Evolutionary conservation across 2,888 invertebrate species (phyloP), one percentile per base, ranked within the genome.

Genomic region (Hydroisotoma schaefferi): DNA sequence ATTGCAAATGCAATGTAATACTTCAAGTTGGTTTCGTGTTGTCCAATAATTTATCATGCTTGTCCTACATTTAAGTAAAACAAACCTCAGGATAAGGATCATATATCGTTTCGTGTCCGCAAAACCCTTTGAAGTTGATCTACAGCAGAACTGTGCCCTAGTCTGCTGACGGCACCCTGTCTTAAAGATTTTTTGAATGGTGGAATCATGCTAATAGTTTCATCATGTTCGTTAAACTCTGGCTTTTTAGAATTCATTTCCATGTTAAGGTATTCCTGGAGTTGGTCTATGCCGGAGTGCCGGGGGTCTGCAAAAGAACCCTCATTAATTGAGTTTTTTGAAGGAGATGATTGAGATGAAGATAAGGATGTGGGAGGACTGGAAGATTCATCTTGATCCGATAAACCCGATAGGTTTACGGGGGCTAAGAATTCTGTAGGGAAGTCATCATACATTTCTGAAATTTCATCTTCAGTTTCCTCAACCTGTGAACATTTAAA

Each of bases 141-240:
- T 28, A 71, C 54, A 20, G 69, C 71, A n/a, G 71, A 67, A 57
- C 67, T 67, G 29, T 71, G 71, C 6, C 71, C 71, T 20, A 71
- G 49, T 40, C 69, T 37, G 48, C 66, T 71, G 5, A 71, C 61
- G 22, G 69, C 67, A 15, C 67, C 67, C 2, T 57, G 55, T 25
- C 51, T 4, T 22, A 52, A 40, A 20, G 40, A 20, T 15, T 40
- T 40, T 5, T 8, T 40, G n/a, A 40, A 40, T 40, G 5, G 8
- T 5, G 40, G 40, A 5, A 40, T 15, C 4, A 4, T 10, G n/a
- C n/a, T 40, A 4, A 4, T 5, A 5, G 40, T 18, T 15, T 40
- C 40, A 18, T 40, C 40, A 5, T 40, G n/a, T 4, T 15, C 5
- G 5, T 40, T 40, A 4, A 40, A 40, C 15, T 40, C 40, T 4